Evolutionary conservation across 2,888 invertebrate species (phyloP).

Genomic region (Patella depressa): DNA sequence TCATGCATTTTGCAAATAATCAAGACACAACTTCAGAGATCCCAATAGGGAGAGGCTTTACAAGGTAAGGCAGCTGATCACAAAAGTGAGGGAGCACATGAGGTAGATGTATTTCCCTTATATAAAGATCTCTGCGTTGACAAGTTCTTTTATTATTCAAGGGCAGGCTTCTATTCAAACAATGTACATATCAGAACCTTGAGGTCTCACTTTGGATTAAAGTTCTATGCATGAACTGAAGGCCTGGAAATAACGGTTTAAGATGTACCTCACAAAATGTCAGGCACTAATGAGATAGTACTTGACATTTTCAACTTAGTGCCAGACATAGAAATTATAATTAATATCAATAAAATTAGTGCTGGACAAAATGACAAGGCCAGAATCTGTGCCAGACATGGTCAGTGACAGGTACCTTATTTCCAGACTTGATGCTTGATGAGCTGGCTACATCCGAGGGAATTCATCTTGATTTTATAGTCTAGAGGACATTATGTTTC

Average conservation of each 20-base stretch:
- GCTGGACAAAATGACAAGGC: no score
- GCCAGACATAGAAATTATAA: no score
- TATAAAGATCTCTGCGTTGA: slow-evolving; percentile 3
- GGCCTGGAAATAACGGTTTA: no score
- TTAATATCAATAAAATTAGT: no score
- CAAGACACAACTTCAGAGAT: neutral
- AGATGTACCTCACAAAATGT: no score
- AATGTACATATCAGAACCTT: neutral
- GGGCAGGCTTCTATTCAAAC: no score
- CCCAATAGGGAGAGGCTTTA: slow-evolving; percentile 13
- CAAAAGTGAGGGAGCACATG: neutral
- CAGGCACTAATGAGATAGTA: no score
- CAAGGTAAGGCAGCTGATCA: slow-evolving; percentile 19
- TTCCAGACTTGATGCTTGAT: no score
- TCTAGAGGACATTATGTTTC: neutral
- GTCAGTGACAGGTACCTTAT: no score
- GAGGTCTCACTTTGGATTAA: neutral
- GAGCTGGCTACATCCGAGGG: neutral
- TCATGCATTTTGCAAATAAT: slow-evolving; percentile 20
- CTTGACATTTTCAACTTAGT: no score
- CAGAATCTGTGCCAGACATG: no score
- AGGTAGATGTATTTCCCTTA: neutral
- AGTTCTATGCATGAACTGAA: neutral
- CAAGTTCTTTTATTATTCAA: neutral
- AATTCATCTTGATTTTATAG: neutral